Conservation (phyloP, 2,888 invertebrate species). For the Bombylius major region DNA sequence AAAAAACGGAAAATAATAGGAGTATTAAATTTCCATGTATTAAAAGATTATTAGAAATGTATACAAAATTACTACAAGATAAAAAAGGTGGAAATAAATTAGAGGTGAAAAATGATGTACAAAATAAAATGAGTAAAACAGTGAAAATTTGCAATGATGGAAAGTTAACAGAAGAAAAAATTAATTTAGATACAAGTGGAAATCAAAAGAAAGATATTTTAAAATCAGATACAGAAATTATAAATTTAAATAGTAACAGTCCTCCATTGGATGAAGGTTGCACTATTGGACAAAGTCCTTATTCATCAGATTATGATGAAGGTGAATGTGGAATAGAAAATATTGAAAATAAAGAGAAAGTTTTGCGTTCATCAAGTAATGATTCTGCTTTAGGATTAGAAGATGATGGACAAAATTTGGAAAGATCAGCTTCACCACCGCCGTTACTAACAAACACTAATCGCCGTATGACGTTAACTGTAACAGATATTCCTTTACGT, state of each 20-base stretch:
- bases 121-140: background rate
- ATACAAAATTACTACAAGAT: slow-evolving; percentile 16
- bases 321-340: slow-evolving; percentile 14
- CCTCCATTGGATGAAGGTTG: slow-evolving; percentile 33
- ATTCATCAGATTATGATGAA: slow-evolving; percentile 24
- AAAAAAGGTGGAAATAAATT: slow-evolving; percentile 12
- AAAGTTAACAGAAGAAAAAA: slow-evolving; percentile 3
- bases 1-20: background rate
- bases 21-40: slow-evolving; percentile 18
- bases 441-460: slow-evolving; percentile 10
- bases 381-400: slow-evolving; percentile 35
- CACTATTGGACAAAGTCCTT: slow-evolving; percentile 28
- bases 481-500: slow-evolving; percentile 33
- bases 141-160: background rate
- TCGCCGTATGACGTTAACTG: slow-evolving; percentile 34
- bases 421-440: slow-evolving; percentile 5
- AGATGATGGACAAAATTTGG: slow-evolving; percentile 19
- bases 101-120: background rate
- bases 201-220: background rate
- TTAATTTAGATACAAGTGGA: background rate
- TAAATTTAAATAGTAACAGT: slow-evolving; percentile 20
- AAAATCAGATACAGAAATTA: background rate
- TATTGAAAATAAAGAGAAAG: slow-evolving; percentile 24
- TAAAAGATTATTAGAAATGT: slow-evolving; percentile 19
- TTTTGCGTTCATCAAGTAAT: slow-evolving; percentile 33